Evolutionary conservation across 2,888 invertebrate genomes (phyloP).

Genomic region (Lathronympha strigana): DNA sequence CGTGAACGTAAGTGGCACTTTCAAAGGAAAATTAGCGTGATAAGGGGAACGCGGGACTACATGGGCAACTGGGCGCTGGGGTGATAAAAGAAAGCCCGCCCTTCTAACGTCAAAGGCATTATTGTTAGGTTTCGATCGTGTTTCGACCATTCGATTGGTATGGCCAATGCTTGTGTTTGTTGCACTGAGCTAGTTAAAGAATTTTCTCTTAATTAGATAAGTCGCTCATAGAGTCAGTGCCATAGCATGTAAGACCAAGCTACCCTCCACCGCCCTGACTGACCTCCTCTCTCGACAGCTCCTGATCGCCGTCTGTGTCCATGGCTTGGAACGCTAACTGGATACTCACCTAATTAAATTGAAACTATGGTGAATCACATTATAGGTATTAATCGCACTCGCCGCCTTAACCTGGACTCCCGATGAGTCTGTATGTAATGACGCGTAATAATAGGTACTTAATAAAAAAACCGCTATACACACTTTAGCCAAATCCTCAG

Average conservation of each 20-base stretch:
- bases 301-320: constrained; percentile 92
- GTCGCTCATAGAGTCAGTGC: background rate
- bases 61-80: no score
- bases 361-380: constrained; percentile 11
- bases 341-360: constrained; percentile 84
- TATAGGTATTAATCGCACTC: constrained; percentile 1
- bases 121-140: no score
- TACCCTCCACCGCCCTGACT: constrained; percentile 61
- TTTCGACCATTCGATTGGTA: no score
- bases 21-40: no score
- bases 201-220: background rate
- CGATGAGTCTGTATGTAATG: background rate
- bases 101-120: no score
- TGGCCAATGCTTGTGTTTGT: no score
- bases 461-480: background rate
- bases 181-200: no score
- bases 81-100: no score
- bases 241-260: background rate
- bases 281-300: constrained; percentile 97
- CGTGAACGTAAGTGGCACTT: no score
- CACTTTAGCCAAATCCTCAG: background rate
- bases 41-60: no score
- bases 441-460: background rate
- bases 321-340: constrained; percentile 95
- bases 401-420: background rate